Percentiles rank a stretch among this genome's conserved stretches.
Conservation (phyloP, 2,113 vertebrate genomes). For the Varanus salvator region DNA sequence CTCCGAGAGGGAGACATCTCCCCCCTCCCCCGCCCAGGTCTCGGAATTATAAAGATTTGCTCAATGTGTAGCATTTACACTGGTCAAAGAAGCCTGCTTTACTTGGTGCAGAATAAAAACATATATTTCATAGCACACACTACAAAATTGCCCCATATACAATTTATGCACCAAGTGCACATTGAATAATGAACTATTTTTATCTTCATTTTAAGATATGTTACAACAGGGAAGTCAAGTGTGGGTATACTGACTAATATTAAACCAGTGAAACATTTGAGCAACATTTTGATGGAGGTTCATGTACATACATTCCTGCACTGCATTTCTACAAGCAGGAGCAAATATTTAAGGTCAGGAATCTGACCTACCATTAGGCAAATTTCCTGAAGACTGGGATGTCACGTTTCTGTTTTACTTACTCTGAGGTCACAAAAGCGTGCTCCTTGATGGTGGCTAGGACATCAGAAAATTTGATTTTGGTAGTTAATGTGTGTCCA, state of each 20-base stretch:
- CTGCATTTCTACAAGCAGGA: not conserved
- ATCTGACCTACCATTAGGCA: not conserved
- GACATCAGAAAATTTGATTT: constrained; percentile 97
- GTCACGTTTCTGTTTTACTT: constrained; percentile 70
- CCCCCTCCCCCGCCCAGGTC: too few relatives aligned
- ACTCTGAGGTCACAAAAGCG: constrained; percentile 97
- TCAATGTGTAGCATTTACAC: not conserved
- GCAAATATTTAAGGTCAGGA: not conserved
- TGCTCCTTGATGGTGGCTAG: constrained; percentile 97
- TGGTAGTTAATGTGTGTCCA: constrained; percentile 97
- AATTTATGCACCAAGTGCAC: not conserved
- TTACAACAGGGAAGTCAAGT: not conserved
- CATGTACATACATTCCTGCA: not conserved
- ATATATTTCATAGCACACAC: not conserved
- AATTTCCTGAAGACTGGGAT: not conserved
- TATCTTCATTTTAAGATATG: not conserved
- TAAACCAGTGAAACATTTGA: not conserved
- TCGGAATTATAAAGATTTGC: not conserved
- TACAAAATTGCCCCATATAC: not conserved
- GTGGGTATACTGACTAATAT: not conserved
- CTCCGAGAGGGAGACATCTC: too few relatives aligned
- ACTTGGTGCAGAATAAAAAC: not conserved
- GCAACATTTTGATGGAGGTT: not conserved
- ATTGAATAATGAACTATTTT: not conserved
- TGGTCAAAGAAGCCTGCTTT: not conserved